phyloP scores from a whole-genome alignment of 2,113 vertebrate species.

The Calidris pugnax region DNA sequence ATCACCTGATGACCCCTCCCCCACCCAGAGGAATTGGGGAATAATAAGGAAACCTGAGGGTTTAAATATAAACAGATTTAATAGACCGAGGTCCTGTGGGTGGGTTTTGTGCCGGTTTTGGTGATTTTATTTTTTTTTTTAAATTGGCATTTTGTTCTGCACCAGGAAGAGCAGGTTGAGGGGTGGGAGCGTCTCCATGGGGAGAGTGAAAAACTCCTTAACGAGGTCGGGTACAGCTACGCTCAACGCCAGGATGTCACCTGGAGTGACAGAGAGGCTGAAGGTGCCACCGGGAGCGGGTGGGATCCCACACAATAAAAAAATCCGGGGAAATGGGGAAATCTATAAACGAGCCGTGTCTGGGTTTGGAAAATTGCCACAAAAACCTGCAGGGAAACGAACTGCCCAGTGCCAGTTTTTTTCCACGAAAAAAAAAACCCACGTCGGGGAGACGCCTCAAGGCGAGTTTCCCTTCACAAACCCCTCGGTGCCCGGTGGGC shows the following conservation, averaged over 20 bases:
- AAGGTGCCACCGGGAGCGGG: not conserved
- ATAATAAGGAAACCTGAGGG: not conserved
- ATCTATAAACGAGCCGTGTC: not conserved
- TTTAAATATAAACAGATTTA: not conserved
- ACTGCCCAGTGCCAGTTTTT: not conserved
- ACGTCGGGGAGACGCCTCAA: not conserved
- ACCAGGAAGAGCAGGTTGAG: not conserved
- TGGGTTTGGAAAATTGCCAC: too few species aligned
- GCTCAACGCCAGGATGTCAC: fast-evolving
- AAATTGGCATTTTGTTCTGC: fast-evolving
- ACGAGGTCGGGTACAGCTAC: fast-evolving
- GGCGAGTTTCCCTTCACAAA: not conserved
- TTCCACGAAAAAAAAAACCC: not conserved
- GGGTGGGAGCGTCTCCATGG: fast-evolving
- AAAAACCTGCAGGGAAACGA: too few species aligned
- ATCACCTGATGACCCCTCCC: not conserved
- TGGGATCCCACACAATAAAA: not conserved
- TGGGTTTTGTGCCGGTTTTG: not conserved
- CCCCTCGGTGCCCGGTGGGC: not conserved
- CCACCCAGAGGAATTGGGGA: too few species aligned
- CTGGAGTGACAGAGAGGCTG: not conserved
- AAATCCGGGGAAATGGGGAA: too few species aligned
- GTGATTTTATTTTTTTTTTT: not conserved
- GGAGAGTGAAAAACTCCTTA: too few species aligned
- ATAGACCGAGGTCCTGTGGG: not conserved